Evolutionary conservation across 2,113 vertebrate genomes (phyloP).

Genomic region (Xiphophorus hellerii): DNA sequence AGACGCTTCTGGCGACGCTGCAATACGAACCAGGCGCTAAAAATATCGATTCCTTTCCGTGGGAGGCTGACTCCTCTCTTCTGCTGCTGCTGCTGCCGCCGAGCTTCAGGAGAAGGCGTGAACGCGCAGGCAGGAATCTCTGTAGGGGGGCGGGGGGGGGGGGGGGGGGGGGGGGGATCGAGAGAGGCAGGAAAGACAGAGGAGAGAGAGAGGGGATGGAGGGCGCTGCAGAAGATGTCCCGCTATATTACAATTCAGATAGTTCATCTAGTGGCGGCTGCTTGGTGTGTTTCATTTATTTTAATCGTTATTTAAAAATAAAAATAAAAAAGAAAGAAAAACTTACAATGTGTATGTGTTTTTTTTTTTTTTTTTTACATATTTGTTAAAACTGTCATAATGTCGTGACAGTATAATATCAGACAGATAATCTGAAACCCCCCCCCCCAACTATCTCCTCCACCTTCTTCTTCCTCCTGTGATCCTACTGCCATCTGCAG

Average conservation of each 20-base stretch:
- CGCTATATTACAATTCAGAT: slow-evolving; percentile 1
- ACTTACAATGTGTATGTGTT: too few relatives aligned
- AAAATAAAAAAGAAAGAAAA: too few relatives aligned
- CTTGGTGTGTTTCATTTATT: background rate
- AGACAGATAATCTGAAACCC: too few relatives aligned
- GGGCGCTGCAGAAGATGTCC: slow-evolving; percentile 16
- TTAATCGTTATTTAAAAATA: background rate
- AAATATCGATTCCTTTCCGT: slow-evolving; percentile 77
- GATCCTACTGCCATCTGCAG: too few relatives aligned
- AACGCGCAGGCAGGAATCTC: slow-evolving; percentile 72
- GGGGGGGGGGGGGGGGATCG: slow-evolving; percentile 38
- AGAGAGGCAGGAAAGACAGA: slow-evolving; percentile 12
- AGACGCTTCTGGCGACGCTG: slow-evolving; percentile 38
- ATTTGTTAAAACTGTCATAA: too few relatives aligned
- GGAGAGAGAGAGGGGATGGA: slow-evolving; percentile 7
- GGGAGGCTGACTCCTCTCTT: slow-evolving; percentile 26
- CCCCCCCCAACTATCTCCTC: too few relatives aligned
- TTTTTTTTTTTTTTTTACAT: too few relatives aligned
- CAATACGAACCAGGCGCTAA: slow-evolving; percentile 77
- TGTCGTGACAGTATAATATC: too few relatives aligned
- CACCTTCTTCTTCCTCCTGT: too few relatives aligned
- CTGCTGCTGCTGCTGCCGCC: slow-evolving; percentile 30
- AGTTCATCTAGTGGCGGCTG: background rate
- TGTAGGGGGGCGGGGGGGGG: slow-evolving; percentile 35
- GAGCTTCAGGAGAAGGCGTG: slow-evolving; percentile 44